Evolutionary conservation across 2,888 invertebrate genomes (phyloP), one percentile per base, ranked within the genome.

Genomic region (Catotricha subobsoleta): DNA sequence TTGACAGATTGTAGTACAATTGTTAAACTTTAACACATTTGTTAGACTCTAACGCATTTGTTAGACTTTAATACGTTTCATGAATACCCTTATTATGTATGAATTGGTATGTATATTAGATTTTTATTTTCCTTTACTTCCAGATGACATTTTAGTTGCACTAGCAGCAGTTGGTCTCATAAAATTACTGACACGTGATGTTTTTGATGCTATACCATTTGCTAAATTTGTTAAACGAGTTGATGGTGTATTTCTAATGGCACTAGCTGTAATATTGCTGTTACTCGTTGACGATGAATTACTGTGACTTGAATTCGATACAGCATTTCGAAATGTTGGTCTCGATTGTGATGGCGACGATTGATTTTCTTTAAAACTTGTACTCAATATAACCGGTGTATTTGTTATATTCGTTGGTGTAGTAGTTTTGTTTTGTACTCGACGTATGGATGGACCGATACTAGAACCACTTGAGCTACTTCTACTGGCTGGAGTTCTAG

Each of bases 131-230:
- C 39, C 39, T 16, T 36, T 34, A n/a, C 15, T 16, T 23, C 34
- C 36, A 16, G 36, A 41, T 10, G n/a, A 30, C n/a, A 36, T 23
- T 57, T 84, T 80, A 39, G 83, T 83, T 23, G 76, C 72, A 48
- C 86, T 87, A 9, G 87, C 78, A 20, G 86, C 76, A 0, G 88
- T 88, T 1, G 87, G 87, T 52, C 84, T 71, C 87, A 88, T 87
- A 55, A 87, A 87, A 45, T 79, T 72, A 43, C 65, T 63, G 18
- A 67, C 51, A 25, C 60, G 54, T 51, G 23, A 34, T 15, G 15
- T 28, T 25, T 36, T 42, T 37, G 37, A 62, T 57, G 60, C 47
- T 54, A 49, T 44, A 42, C 44, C 31, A 13, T 2, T 63, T 42
- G 12, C 49, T 48, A 30, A 51, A 49, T 27, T 44, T 44, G 43